phyloP scores from a whole-genome alignment of 2,888 invertebrate genomes.

The Dexiosoma caninum region DNA sequence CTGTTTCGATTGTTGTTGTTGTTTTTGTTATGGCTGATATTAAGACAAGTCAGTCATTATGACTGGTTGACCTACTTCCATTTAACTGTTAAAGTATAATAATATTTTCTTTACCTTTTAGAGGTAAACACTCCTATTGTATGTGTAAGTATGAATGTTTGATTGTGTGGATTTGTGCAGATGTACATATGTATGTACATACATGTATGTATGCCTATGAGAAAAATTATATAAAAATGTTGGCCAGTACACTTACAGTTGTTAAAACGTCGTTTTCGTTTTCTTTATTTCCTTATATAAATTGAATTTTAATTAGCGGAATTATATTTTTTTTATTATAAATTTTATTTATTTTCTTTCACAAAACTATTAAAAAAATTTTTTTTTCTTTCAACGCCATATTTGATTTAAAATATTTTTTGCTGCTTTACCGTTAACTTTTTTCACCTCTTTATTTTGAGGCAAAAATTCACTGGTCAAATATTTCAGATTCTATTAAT shows the following conservation, averaged over 20 bases:
- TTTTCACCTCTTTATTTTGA: background rate
- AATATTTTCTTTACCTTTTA: slow-evolving; percentile 28
- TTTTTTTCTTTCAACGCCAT: background rate
- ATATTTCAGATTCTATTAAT: slow-evolving; percentile 38
- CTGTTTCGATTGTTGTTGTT: background rate
- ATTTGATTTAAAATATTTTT: background rate
- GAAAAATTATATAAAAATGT: background rate
- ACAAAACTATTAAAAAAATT: no score
- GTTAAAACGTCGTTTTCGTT: slow-evolving; percentile 10
- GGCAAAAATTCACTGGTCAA: slow-evolving; percentile 3
- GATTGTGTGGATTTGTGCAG: background rate
- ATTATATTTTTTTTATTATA: background rate
- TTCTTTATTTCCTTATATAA: slow-evolving; percentile 9
- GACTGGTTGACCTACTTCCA: slow-evolving; percentile 57
- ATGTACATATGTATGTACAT: no score
- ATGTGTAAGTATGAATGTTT: no score
- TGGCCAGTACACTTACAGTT: slow-evolving; percentile 34
- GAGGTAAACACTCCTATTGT: slow-evolving; percentile 20
- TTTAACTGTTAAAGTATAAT: slow-evolving; percentile 51
- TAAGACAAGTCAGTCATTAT: background rate
- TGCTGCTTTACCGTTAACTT: background rate
- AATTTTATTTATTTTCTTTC: no score
- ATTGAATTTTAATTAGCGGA: background rate
- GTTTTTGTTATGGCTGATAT: background rate
- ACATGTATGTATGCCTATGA: no score